These are phyloP conservation scores for Labia minor DNA, from an alignment of 2,888 invertebrate genomes.

Conservation along the genomic window DNA sequence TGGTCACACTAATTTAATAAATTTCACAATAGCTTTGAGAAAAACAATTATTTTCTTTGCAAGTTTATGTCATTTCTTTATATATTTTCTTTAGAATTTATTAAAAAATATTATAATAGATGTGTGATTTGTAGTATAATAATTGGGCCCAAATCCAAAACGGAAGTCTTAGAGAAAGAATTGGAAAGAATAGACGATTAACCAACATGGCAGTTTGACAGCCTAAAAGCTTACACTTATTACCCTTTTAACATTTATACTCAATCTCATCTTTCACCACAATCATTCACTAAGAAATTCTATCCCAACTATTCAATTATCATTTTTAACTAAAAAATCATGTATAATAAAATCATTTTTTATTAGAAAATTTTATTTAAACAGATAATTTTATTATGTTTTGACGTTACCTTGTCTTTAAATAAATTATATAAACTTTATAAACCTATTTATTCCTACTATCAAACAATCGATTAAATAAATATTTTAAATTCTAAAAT, in stretches of 20 bases:
- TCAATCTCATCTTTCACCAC: too few species aligned
- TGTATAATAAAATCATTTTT: not conserved
- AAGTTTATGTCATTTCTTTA: too few species aligned
- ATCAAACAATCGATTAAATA: not conserved
- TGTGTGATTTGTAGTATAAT: not conserved
- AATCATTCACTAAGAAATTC: too few species aligned
- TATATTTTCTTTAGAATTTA: too few species aligned
- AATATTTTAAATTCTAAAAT: not conserved
- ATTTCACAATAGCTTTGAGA: too few species aligned
- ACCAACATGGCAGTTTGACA: conserved; percentile 29
- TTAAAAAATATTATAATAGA: too few species aligned
- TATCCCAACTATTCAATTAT: too few species aligned
- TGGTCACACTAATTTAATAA: too few species aligned
- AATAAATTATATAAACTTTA: not conserved
- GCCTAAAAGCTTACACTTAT: not conserved
- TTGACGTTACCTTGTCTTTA: not conserved
- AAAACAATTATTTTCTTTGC: too few species aligned
- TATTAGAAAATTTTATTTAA: not conserved
- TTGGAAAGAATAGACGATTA: conserved; percentile 21
- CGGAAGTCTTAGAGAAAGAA: conserved; percentile 26
- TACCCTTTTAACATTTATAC: too few species aligned
- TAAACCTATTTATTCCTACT: not conserved
- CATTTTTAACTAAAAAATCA: not conserved
- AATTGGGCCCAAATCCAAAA: conserved; percentile 27
- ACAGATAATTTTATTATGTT: not conserved